These are phyloP conservation scores for Ovis aries DNA, from an alignment of 2,113 vertebrate genomes.

Conservation along the genomic window DNA sequence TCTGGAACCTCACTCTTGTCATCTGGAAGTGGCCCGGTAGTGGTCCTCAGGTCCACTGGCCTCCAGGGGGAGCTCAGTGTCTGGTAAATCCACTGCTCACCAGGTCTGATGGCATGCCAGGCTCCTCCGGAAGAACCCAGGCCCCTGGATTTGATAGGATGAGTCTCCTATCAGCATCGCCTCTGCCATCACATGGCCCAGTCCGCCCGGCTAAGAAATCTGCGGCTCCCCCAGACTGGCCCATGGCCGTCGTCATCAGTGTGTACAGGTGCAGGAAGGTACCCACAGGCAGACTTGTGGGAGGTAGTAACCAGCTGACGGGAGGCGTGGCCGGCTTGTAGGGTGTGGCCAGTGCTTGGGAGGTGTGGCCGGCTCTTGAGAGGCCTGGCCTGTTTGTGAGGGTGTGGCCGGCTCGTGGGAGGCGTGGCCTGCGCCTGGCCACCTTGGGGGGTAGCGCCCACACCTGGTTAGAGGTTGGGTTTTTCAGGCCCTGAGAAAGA, in stretches of 20 bases:
- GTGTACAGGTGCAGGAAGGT: accelerated
- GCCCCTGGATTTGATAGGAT: not conserved
- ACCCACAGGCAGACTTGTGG: not conserved
- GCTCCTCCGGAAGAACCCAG: accelerated
- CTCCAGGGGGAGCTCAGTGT: not conserved
- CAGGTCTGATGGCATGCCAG: accelerated
- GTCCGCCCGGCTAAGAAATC: not conserved
- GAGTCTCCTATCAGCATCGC: accelerated
- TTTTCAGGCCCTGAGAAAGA: not conserved
- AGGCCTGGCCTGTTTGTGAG: accelerated
- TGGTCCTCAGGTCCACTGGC: accelerated
- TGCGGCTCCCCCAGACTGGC: not conserved
- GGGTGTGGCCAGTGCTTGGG: not conserved
- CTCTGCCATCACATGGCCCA: not conserved
- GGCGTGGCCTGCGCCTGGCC: not conserved
- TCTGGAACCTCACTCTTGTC: too few species aligned
- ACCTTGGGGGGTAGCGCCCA: accelerated
- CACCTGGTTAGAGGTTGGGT: not conserved
- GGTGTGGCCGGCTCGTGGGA: not conserved
- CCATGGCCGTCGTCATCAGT: not conserved
- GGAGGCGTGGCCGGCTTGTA: not conserved
- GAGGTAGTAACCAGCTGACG: accelerated
- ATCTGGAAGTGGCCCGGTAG: not conserved
- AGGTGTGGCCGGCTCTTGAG: not conserved
- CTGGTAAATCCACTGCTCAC: not conserved